phyloP scores from a whole-genome alignment of 2,797 vertebrate species.

The Helicolenus hilgendorfi region DNA sequence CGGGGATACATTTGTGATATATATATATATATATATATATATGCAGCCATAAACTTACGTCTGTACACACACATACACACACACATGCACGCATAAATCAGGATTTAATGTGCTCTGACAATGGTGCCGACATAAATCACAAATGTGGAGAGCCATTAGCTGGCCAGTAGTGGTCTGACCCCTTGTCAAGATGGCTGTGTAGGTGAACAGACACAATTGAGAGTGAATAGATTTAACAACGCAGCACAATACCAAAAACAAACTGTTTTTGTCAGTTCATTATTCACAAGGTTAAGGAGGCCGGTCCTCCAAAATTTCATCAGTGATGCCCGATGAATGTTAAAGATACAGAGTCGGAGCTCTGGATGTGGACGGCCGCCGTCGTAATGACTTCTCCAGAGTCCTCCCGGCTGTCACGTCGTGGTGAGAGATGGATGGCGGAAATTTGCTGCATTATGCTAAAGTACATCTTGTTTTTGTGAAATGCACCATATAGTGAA shows the following conservation, averaged over 20 bases:
- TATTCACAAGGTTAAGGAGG: slow-evolving; percentile 39
- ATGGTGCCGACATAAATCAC: slow-evolving; percentile 9
- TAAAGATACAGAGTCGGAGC: slow-evolving; percentile 10
- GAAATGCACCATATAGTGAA: not conserved
- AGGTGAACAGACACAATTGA: slow-evolving; percentile 12
- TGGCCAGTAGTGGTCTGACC: not conserved
- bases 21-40: not conserved
- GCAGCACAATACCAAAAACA: slow-evolving; percentile 18
- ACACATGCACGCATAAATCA: not conserved
- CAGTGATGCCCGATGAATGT: slow-evolving; percentile 37
- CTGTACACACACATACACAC: not conserved
- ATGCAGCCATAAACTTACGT: not conserved
- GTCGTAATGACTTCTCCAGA: slow-evolving; percentile 50
- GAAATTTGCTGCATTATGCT: slow-evolving; percentile 13
- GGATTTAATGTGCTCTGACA: slow-evolving; percentile 26
- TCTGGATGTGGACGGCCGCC: slow-evolving; percentile 8
- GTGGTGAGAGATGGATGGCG: slow-evolving; percentile 4
- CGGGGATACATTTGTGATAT: not conserved
- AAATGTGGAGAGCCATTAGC: slow-evolving; percentile 8
- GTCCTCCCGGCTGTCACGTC: slow-evolving; percentile 17
- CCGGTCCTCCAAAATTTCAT: slow-evolving; percentile 29
- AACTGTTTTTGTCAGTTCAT: slow-evolving; percentile 37
- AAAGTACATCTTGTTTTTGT: not conserved
- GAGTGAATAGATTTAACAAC: slow-evolving; percentile 26
- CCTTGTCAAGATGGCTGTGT: not conserved